A percentile compares a stretch with the other conserved stretches of the same genome.
Conservation (phyloP, 1,140 invertebrate genomes). For the Gonioctena quinquepunctata region DNA sequence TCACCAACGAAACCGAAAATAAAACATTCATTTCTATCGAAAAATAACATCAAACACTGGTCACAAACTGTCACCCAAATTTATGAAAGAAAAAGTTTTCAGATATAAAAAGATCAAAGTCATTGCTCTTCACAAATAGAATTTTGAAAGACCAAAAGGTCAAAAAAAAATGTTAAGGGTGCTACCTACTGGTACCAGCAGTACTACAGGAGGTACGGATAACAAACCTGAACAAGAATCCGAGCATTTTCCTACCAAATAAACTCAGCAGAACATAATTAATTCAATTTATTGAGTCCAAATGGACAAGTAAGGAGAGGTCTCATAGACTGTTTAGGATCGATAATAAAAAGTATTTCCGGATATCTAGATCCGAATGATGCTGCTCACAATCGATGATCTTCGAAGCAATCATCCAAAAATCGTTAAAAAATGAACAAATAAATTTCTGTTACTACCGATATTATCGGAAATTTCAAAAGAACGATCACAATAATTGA, state of each 20-base stretch:
- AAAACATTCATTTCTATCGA: no score
- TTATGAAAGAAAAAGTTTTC: not conserved
- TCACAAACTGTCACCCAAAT: not conserved
- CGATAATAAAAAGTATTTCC: no score
- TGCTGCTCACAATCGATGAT: not conserved
- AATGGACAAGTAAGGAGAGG: not conserved
- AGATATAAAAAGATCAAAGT: no score
- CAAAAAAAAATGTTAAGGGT: not conserved
- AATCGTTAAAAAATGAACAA: no score
- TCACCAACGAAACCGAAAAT: no score
- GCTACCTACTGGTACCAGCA: not conserved
- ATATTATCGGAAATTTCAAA: no score
- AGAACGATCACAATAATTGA: no score
- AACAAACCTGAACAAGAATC: not conserved
- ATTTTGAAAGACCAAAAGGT: not conserved
- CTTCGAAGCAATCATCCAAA: conserved; percentile 17
- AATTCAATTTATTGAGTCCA: not conserved
- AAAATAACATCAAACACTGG: not conserved
- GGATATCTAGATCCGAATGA: conserved; percentile 30
- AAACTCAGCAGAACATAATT: not conserved
- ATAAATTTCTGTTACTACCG: no score
- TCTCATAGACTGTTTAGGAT: not conserved
- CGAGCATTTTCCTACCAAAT: not conserved
- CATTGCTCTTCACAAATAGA: no score
- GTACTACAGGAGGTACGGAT: not conserved